A percentile compares a stretch with the other conserved stretches of the same genome.
Conservation (phyloP, 2,888 invertebrate genomes). For the Chironomus tentans region DNA sequence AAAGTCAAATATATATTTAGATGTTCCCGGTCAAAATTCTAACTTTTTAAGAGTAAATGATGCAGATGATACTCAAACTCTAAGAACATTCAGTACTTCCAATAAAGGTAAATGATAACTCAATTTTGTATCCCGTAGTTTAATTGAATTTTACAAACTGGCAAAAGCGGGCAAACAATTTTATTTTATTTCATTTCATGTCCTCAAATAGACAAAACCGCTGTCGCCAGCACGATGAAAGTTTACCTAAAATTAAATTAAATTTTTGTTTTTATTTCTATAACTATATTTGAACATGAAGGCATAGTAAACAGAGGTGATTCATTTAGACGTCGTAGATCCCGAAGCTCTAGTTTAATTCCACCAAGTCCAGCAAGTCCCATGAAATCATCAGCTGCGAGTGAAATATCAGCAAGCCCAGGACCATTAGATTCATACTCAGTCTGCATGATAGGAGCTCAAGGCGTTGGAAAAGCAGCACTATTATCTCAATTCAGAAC, state of each 20-base stretch:
- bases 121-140: not conserved
- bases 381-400: slow-evolving; percentile 40
- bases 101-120: slow-evolving; percentile 61
- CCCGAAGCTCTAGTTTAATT: slow-evolving; percentile 66
- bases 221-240: too few relatives aligned
- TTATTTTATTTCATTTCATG: too few relatives aligned
- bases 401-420: slow-evolving; percentile 36
- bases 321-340: slow-evolving; percentile 77
- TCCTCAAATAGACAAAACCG: too few relatives aligned
- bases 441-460: slow-evolving; percentile 70
- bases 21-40: slow-evolving; percentile 48
- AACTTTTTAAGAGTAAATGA: slow-evolving; percentile 41
- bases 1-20: slow-evolving; percentile 57
- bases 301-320: slow-evolving; percentile 92
- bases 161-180: not conserved
- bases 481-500: slow-evolving; percentile 84
- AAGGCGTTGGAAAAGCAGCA: slow-evolving; percentile 77
- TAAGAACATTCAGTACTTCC: slow-evolving; percentile 86
- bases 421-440: slow-evolving; percentile 50
- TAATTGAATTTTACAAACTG: not conserved
- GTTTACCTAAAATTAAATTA: not conserved
- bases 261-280: slow-evolving; percentile 26
- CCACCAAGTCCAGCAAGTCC: slow-evolving; percentile 49
- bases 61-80: slow-evolving; percentile 57
- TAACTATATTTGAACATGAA: slow-evolving; percentile 34